Conservation (phyloP, 2,797 vertebrate species). For the Sebastes steindachneri region DNA sequence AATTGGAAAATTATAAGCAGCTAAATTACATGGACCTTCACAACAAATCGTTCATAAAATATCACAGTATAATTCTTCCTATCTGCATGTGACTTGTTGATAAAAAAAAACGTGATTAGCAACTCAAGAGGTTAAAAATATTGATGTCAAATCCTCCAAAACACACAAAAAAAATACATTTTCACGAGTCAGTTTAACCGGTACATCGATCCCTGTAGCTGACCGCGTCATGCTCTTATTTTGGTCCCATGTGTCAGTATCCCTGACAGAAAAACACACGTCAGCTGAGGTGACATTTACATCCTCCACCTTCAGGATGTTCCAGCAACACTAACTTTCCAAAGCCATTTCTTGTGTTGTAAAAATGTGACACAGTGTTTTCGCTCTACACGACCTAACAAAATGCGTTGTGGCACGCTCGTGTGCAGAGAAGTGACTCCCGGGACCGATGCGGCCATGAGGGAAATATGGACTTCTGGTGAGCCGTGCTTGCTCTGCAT, state of each 20-base stretch:
- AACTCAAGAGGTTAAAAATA: slow-evolving; percentile 10
- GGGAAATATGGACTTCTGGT: slow-evolving; percentile 50
- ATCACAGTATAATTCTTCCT: slow-evolving; percentile 66
- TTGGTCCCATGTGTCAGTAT: slow-evolving; percentile 55
- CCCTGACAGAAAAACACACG: slow-evolving; percentile 48
- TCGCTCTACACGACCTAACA: slow-evolving; percentile 43
- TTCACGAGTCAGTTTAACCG: slow-evolving; percentile 13
- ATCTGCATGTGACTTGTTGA: slow-evolving; percentile 21
- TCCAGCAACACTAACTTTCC: slow-evolving; percentile 34
- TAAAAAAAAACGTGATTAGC: not conserved
- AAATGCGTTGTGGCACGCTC: slow-evolving; percentile 52
- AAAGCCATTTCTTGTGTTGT: slow-evolving; percentile 31
- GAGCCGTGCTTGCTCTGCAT: slow-evolving; percentile 46
- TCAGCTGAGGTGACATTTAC: slow-evolving; percentile 47
- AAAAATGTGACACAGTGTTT: slow-evolving; percentile 61
- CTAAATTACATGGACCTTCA: slow-evolving; percentile 36
- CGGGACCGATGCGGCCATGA: slow-evolving; percentile 41
- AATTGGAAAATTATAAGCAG: slow-evolving; percentile 15
- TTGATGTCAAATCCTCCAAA: not conserved
- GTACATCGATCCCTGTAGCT: slow-evolving; percentile 32
- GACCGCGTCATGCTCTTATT: slow-evolving; percentile 25
- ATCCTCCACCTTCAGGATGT: slow-evolving; percentile 44
- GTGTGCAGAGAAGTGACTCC: slow-evolving; percentile 45
- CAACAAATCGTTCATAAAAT: slow-evolving; percentile 39
- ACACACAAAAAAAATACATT: not conserved